These are phyloP conservation scores for Pyrgus malvae DNA, from an alignment of 2,888 invertebrate genomes.

Conservation along the genomic window DNA sequence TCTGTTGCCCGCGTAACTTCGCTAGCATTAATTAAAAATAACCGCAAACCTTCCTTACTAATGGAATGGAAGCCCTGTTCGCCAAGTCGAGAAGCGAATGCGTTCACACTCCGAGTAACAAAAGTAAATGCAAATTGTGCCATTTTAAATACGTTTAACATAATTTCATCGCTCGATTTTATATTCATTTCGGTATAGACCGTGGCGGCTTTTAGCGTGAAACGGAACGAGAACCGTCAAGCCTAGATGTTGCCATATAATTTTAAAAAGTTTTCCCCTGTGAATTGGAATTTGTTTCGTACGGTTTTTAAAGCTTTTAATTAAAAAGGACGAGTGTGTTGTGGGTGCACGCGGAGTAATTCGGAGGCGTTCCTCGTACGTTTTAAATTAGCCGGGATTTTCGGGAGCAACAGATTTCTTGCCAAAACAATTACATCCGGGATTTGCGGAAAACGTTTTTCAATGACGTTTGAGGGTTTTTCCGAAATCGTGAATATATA, in stretches of 20 bases:
- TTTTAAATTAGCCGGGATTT: conserved; percentile 17
- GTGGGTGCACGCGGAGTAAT: conserved; percentile 8
- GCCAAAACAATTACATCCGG: not conserved
- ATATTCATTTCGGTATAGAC: conserved; percentile 21
- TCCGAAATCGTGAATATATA: too few relatives aligned
- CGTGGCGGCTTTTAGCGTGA: conserved; percentile 20
- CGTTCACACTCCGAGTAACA: not conserved
- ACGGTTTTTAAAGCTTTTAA: conserved; percentile 23
- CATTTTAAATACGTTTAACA: conserved; percentile 21
- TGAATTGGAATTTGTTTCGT: conserved; percentile 24
- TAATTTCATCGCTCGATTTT: conserved; percentile 25
- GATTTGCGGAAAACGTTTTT: not conserved
- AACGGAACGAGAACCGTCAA: conserved; percentile 23
- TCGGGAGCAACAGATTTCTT: conserved; percentile 5
- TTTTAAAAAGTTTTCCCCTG: conserved; percentile 18
- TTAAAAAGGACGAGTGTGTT: conserved; percentile 12
- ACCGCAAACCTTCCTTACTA: conserved; percentile 43
- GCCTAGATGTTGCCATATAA: conserved; percentile 27
- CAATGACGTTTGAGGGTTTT: too few relatives aligned
- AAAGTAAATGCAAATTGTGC: conserved; percentile 14
- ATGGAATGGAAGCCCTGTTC: conserved; percentile 16
- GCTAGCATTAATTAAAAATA: conserved; percentile 50
- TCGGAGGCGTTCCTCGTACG: conserved; percentile 4
- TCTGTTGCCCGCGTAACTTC: conserved; percentile 24
- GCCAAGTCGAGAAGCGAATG: not conserved